Percentiles rank a stretch among this genome's conserved stretches.
Evolutionary conservation across 2,113 vertebrate species (phyloP).

Genomic region (Gila orcuttii): DNA sequence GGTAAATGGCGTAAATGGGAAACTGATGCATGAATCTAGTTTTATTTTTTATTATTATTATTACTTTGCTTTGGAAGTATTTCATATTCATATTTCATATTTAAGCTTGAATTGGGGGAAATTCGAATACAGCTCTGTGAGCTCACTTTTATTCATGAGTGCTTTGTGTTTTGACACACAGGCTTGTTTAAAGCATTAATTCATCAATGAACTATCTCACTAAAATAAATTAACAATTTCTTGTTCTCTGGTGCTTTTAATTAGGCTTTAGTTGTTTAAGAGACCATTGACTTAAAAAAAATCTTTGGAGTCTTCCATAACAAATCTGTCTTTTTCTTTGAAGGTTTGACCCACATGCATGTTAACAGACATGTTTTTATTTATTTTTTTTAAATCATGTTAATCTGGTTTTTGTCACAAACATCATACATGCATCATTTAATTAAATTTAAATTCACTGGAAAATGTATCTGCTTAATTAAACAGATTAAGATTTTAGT

Average conservation of each 20-base stretch:
- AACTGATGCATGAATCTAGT: constrained; percentile 21
- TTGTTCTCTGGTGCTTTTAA: not conserved
- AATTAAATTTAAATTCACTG: not conserved
- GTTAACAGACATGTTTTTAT: constrained; percentile 34
- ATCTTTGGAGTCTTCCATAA: constrained; percentile 47
- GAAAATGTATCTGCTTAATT: no score
- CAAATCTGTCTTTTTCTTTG: not conserved
- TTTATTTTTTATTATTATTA: not conserved
- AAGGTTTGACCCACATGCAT: constrained; percentile 10
- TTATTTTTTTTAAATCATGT: not conserved
- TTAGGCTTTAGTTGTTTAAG: not conserved
- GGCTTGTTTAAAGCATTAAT: constrained; percentile 2
- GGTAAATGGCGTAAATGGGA: not conserved
- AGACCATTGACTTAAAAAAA: constrained; percentile 20
- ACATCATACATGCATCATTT: not conserved
- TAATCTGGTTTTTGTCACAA: not conserved
- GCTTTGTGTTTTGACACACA: constrained; percentile 14
- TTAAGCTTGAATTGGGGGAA: not conserved
- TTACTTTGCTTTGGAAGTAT: not conserved
- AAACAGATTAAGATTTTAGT: no score
- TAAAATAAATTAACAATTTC: not conserved
- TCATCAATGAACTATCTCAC: constrained; percentile 22
- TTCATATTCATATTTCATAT: not conserved
- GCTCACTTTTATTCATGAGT: constrained; percentile 1
- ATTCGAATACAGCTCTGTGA: not conserved